Base-by-base conservation (phyloP, 2,888 invertebrate genomes). In the Trissonchulus latispiculum region DNA sequence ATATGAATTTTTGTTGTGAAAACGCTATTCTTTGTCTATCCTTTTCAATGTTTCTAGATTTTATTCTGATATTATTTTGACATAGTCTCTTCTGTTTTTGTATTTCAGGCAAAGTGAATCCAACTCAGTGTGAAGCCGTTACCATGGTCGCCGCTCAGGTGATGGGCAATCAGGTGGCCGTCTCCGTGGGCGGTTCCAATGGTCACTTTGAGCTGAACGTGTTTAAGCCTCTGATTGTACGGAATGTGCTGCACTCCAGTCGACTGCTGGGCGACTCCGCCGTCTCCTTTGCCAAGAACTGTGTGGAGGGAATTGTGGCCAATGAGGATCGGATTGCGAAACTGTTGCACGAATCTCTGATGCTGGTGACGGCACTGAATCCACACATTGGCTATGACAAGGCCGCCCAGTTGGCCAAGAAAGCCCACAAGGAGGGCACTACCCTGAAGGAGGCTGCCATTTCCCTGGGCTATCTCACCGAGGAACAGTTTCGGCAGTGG, bases 171-270 rank as follows among this genome's bases (percentile, higher is more conserved):
- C 92, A 99, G 84, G 93, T 95, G 36, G 95, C 97, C 0, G 90
- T 90, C 59, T 90, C 92, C 0, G 84, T 99, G 36, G 96, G 95
- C 61, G 96, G 94, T 61, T 90, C 92, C 79, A 95, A 92, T 83
- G 99, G 99, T 0, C 97, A 99, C 84, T 97, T 99, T 84, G 96
- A 99, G 85, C 88, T 99, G 61, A 99, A 99, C 85, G 97, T 97
- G 1, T 99, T 96, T 87, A 99, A 96, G 84, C 94, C 99, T 0
- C 87, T 99, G 87, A 95, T 99, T 77, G 94, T 95, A 28, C 72
- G 78, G 18, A 83, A 83, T 76, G 82, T 83, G 23, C 81, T 79
- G 62, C 84, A 92, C 73, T 95, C 97, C 8, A 90, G 92, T 59
- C 87, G 92, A 70, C 87, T 99, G 31, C 85, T 97, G 0, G 90